Conservation (phyloP, 2,888 invertebrate genomes). For the Hydriomena furcata region DNA sequence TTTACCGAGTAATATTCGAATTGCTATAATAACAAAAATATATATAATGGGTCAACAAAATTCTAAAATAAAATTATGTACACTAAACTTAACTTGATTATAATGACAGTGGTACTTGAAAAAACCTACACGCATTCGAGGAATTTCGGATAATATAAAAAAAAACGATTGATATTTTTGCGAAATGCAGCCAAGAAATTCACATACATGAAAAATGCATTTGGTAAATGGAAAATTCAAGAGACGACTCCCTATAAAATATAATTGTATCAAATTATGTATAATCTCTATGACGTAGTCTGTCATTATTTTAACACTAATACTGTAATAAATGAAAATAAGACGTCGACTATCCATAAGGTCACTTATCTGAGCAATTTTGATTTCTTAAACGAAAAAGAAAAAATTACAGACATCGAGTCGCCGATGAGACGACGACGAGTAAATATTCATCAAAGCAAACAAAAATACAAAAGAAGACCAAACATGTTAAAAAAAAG, state of each 20-base stretch:
- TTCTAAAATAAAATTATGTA: slow-evolving; percentile 69
- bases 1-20: slow-evolving; percentile 61
- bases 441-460: slow-evolving; percentile 9
- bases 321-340: slow-evolving; percentile 35
- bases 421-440: slow-evolving; percentile 15
- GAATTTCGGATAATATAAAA: slow-evolving; percentile 52
- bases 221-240: slow-evolving; percentile 34
- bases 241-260: slow-evolving; percentile 18
- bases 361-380: slow-evolving; percentile 62
- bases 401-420: slow-evolving; percentile 16
- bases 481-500: neutral
- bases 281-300: slow-evolving; percentile 25
- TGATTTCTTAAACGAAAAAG: slow-evolving; percentile 16
- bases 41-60: slow-evolving; percentile 66
- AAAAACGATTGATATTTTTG: slow-evolving; percentile 55
- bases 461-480: too few species aligned
- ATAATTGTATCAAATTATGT: slow-evolving; percentile 22
- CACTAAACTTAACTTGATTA: slow-evolving; percentile 54
- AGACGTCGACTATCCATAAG: slow-evolving; percentile 43
- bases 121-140: slow-evolving; percentile 35
- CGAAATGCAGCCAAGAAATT: slow-evolving; percentile 36
- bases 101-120: slow-evolving; percentile 24
- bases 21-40: slow-evolving; percentile 65
- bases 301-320: slow-evolving; percentile 25
- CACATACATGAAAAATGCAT: slow-evolving; percentile 37